Evolutionary conservation across 2,113 vertebrate genomes (phyloP).

Genomic region (Lutjanus erythropterus): DNA sequence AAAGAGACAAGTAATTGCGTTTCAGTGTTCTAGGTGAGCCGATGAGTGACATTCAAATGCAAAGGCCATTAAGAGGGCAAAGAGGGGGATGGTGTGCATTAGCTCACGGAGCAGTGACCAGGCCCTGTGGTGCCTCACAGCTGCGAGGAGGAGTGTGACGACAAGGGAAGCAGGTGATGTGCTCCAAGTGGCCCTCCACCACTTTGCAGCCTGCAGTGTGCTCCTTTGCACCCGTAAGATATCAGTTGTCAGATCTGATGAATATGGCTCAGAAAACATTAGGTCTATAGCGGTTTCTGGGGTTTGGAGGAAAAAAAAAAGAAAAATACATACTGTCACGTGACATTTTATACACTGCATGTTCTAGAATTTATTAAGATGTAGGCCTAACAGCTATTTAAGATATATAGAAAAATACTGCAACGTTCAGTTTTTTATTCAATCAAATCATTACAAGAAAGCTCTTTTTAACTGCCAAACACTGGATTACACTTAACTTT

Average conservation of each 20-base stretch:
- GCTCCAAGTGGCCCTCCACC: slow-evolving; percentile 79
- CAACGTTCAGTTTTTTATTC: neutral
- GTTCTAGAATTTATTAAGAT: neutral
- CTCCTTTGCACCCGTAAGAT: slow-evolving; percentile 67
- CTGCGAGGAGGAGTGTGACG: slow-evolving; percentile 68
- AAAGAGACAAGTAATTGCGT: slow-evolving; percentile 24
- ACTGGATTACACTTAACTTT: neutral
- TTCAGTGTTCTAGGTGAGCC: slow-evolving; percentile 50
- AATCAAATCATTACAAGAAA: neutral
- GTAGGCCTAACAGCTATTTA: neutral
- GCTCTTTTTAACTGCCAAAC: neutral
- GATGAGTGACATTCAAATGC: slow-evolving; percentile 51
- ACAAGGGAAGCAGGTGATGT: slow-evolving; percentile 83
- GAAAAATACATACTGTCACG: neutral
- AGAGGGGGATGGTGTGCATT: slow-evolving; percentile 56
- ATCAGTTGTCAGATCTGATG: slow-evolving; percentile 80
- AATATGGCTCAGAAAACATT: slow-evolving; percentile 61
- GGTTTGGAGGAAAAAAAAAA: no score
- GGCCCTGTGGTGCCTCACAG: slow-evolving; percentile 58
- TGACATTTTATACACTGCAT: neutral
- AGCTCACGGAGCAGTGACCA: slow-evolving; percentile 61
- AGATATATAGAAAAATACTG: neutral
- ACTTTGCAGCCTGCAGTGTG: slow-evolving; percentile 62
- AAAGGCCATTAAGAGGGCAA: slow-evolving; percentile 69
- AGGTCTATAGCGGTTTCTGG: slow-evolving; percentile 14